Base-by-base conservation (phyloP, 2,888 invertebrate genomes). In the Diogma glabrata region DNA sequence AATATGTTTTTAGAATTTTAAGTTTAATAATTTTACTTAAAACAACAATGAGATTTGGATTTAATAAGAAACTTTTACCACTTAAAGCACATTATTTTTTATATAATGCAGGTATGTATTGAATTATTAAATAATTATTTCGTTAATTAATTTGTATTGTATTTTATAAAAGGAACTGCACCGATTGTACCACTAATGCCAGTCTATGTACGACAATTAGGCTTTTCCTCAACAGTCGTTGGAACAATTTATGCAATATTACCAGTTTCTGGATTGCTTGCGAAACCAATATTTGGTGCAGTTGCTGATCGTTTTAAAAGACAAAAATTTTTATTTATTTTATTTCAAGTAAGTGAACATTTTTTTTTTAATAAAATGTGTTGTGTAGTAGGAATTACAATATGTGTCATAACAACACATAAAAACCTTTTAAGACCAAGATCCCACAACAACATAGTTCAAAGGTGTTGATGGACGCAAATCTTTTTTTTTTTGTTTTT, bases 21-120 rank as follows among this genome's bases (percentile, higher is more conserved):
- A n/a, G n/a, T n/a, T n/a, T n/a, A n/a, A n/a, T n/a, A n/a, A n/a
- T n/a, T n/a, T n/a, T n/a, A n/a, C n/a, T n/a, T n/a, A n/a, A n/a
- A n/a, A n/a, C n/a, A n/a, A n/a, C n/a, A n/a, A n/a, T n/a, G n/a
- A n/a, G n/a, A n/a, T n/a, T n/a, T n/a, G n/a, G n/a, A n/a, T n/a
- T 91, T 28, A 82, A 91, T 65, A 82, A 77, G 64, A 79, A 82
- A 51, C 71, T 92, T 51, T 63, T 91, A 64, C 88, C 90, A 10
- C 82, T 93, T 65, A 93, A 93, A 69, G 84, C 81, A 2, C 92
- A 91, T 71, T 93, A 82, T 68, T 91, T 92, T 67, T 73, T 91
- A 50, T 89, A 82, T 63, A 87, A 87, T 78, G 89, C 87, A 65
- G 91, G 90, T 90, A 72, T 74, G 73, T n/a, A n/a, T n/a, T 62